Evolutionary conservation across 2,113 vertebrate genomes (phyloP), one percentile per base, ranked within the genome.

Genomic region (Felis catus): DNA sequence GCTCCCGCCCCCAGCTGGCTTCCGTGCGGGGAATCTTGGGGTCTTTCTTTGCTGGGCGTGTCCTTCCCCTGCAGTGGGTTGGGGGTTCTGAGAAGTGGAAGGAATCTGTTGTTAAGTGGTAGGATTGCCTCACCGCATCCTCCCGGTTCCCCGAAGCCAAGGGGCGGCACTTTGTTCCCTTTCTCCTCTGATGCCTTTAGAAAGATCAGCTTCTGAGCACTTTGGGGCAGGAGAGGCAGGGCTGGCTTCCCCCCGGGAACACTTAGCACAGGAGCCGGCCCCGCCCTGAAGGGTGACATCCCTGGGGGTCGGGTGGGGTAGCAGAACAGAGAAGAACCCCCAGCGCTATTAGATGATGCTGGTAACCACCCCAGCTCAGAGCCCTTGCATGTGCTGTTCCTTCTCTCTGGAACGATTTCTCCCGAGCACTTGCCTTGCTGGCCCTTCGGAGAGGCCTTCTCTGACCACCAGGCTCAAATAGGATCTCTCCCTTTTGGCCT

Each of bases 161-260:
- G 25, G 18, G 79, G 78, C 18, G 41, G 65, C 51, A 19, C 70
- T 78, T 84, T 85, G 78, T 90, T 85, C 45, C 51, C 27, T 10
- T 41, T 92, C 41, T 78, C 74, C n/a, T 90, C 71, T 11, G 29
- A 23, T n/a, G 95, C 82, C 90, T 89, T 80, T 87, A 83, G 89
- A 70, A 87, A 90, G 68, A 84, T 51, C 39, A 19, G 29, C 73
- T 80, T 73, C 91, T 79, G 31, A 71, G 51, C 79, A 39, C 76
- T 87, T 71, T 82, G 8, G 29, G 27, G 23, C 74, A 15, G 23
- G 79, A 80, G 36, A 87, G 39, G 39, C 45, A 63, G 7, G 80
- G 27, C 45, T 45, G n/a, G 55, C 10, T 66, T 66, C 48, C 25
- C 25, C 25, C 27, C 65, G 78, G 83, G 53, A 55, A 81, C 61